phyloP scores from a whole-genome alignment of 2,888 invertebrate species.

The Meiosimyza decipiens region DNA sequence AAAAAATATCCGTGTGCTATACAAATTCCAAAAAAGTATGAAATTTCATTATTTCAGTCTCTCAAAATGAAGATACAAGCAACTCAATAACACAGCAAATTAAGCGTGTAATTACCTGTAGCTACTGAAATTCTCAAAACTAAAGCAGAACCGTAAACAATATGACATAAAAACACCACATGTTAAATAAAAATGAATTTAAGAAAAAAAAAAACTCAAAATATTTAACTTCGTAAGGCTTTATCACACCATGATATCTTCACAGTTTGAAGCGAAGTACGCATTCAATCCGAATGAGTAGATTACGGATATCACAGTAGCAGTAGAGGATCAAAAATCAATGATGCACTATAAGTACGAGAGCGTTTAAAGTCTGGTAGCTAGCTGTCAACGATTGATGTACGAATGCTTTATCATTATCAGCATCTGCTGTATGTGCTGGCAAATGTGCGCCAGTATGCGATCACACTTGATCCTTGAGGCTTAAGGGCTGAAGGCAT shows the following conservation, averaged over 20 bases:
- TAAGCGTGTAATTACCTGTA: conserved; percentile 34
- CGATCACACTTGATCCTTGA: background rate
- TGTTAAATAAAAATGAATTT: background rate
- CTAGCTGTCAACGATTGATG: conserved; percentile 48
- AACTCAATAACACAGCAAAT: conserved; percentile 24
- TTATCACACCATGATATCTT: conserved; percentile 40
- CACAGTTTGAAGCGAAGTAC: conserved; percentile 39
- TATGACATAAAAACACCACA: background rate
- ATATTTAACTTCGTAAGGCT: conserved; percentile 16
- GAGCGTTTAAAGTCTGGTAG: conserved; percentile 39
- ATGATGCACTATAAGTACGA: conserved; percentile 1
- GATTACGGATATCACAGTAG: conserved; percentile 21
- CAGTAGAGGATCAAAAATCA: conserved; percentile 25
- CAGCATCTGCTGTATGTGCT: conserved; percentile 41
- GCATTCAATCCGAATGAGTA: conserved; percentile 32
- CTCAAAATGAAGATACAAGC: background rate
- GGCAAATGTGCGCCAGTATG: background rate
- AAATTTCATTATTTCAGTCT: too few species aligned
- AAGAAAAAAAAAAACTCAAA: conserved; percentile 17
- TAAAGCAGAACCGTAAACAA: background rate
- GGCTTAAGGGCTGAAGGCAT: conserved; percentile 3
- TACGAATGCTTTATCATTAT: conserved; percentile 47
- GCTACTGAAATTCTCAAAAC: conserved; percentile 31
- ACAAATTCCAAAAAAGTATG: too few species aligned
- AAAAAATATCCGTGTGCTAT: too few species aligned